These are phyloP conservation scores for Drosophila mojavensis DNA, from an alignment of 1,140 invertebrate genomes.

Conservation along the genomic window DNA sequence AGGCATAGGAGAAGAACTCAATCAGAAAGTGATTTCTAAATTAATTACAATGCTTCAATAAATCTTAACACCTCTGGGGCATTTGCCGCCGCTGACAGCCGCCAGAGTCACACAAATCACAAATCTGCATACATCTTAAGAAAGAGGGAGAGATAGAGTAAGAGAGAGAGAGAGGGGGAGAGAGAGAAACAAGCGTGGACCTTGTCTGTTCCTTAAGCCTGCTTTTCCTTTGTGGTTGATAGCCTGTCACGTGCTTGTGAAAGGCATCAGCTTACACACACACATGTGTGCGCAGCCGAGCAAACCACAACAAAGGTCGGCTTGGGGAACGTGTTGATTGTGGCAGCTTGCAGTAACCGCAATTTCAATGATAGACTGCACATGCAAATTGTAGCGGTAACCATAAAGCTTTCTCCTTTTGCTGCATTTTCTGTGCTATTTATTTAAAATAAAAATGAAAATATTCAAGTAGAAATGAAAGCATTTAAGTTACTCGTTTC, in stretches of 20 bases:
- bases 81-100: conserved; percentile 25
- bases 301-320: conserved; percentile 38
- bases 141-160: too few species aligned
- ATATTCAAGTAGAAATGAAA: not conserved
- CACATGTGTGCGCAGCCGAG: not conserved
- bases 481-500: too few species aligned
- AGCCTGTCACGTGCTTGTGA: conserved; percentile 29
- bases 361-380: conserved; percentile 11
- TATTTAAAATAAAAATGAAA: too few species aligned
- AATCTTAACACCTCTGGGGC: conserved; percentile 63
- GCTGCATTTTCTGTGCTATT: too few species aligned
- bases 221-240: conserved; percentile 6
- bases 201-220: conserved; percentile 6
- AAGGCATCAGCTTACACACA: conserved; percentile 26
- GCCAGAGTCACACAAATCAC: conserved; percentile 15
- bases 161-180: too few species aligned
- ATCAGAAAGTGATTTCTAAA: conserved; percentile 66
- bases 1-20: conserved; percentile 13
- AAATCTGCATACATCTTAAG: conserved; percentile 35
- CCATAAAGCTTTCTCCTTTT: not conserved
- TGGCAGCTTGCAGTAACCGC: not conserved
- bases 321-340: not conserved
- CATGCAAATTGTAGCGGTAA: conserved; percentile 3
- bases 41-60: conserved; percentile 74
- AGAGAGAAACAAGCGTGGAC: not conserved